Evolutionary conservation across 2,797 vertebrate species (phyloP).

Genomic region (Chromobotia macracanthus): DNA sequence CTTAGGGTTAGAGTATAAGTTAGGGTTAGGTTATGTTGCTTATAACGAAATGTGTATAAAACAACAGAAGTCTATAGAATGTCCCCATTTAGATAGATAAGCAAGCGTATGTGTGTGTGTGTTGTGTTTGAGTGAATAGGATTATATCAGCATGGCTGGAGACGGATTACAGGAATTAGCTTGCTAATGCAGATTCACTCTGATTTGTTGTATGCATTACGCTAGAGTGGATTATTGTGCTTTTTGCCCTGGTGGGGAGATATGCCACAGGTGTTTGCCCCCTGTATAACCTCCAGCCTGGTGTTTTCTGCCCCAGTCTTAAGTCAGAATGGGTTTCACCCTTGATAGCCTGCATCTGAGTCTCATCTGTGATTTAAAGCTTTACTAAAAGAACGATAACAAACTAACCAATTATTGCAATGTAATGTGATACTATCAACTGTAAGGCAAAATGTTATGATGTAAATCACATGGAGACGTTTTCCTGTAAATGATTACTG

Average conservation of each 20-base stretch:
- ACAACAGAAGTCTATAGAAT: too few species aligned
- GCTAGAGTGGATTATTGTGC: constrained; percentile 50
- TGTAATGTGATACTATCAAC: neutral
- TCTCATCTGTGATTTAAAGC: neutral
- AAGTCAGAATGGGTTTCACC: neutral
- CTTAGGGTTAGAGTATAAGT: too few species aligned
- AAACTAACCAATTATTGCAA: neutral
- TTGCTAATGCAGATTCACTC: constrained; percentile 61
- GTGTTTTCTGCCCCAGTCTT: neutral
- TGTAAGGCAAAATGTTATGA: neutral
- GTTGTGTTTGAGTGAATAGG: neutral
- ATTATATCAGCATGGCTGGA: constrained; percentile 49
- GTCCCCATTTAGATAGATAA: too few species aligned
- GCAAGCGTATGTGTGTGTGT: neutral
- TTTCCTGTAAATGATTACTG: constrained; percentile 48
- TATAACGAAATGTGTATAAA: too few species aligned
- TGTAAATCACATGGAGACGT: constrained; percentile 8
- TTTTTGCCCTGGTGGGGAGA: neutral
- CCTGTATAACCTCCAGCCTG: neutral
- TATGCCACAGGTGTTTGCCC: neutral
- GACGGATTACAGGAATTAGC: constrained; percentile 57
- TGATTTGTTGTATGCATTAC: constrained; percentile 44
- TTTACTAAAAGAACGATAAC: neutral
- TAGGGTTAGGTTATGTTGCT: too few species aligned
- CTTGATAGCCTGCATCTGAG: neutral